Conservation (phyloP, 2,797 vertebrate genomes). For the Mus minutoides region DNA sequence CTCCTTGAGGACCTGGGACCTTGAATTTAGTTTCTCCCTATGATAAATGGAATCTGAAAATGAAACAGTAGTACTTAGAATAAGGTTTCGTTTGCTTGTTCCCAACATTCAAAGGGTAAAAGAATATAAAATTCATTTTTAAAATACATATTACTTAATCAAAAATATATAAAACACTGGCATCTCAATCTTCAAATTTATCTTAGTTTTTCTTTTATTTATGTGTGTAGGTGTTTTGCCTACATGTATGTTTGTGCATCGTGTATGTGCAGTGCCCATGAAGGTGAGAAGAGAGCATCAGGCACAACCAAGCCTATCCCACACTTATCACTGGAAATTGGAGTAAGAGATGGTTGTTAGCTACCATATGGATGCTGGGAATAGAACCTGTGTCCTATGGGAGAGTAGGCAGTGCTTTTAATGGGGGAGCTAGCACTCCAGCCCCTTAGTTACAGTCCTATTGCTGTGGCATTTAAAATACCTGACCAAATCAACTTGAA, state of each 20-base stretch:
- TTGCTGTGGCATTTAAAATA: not conserved
- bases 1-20: too few relatives aligned
- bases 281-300: not conserved
- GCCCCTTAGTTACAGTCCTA: not conserved
- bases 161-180: not conserved
- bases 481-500: not conserved
- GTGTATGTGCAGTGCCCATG: not conserved
- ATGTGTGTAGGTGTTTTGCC: not conserved
- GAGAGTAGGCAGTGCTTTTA: not conserved
- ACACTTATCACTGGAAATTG: not conserved
- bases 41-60: too few relatives aligned
- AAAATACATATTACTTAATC: not conserved
- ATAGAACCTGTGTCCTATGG: not conserved
- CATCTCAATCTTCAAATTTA: not conserved
- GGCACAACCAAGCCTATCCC: not conserved
- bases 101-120: slow-evolving; percentile 8
- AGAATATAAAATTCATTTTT: slow-evolving; percentile 13
- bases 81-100: too few relatives aligned
- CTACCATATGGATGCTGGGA: not conserved
- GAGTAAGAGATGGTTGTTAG: not conserved
- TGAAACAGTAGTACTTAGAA: too few relatives aligned
- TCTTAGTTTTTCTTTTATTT: not conserved
- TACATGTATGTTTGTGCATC: not conserved
- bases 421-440: not conserved
- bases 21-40: too few relatives aligned